Evolutionary conservation across 2,797 vertebrate species (phyloP).

Genomic region (Rhabdomys pumilio): DNA sequence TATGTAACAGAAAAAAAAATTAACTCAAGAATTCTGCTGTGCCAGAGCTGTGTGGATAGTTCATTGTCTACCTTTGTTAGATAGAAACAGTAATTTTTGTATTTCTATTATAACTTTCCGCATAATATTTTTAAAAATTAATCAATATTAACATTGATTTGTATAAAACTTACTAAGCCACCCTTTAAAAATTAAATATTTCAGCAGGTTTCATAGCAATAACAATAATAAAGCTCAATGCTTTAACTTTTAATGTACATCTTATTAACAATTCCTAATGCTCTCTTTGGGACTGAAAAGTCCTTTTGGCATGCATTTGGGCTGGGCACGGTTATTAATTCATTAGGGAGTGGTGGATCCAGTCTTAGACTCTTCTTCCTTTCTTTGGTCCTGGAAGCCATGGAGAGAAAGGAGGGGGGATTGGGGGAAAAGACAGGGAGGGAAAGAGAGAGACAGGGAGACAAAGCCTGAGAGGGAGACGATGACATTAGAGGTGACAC

Average conservation of each 20-base stretch:
- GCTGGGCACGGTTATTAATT: conserved; percentile 75
- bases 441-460: conserved; percentile 80
- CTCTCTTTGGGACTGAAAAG: conserved; percentile 65
- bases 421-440: conserved; percentile 63
- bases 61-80: background rate
- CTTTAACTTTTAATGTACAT: conserved; percentile 72
- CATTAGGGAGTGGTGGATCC: conserved; percentile 71
- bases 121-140: conserved; percentile 59
- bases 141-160: conserved; percentile 58
- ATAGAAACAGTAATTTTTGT: conserved; percentile 60
- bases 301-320: conserved; percentile 55
- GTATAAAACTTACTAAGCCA: conserved; percentile 42
- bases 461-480: conserved; percentile 81
- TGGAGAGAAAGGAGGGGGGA: conserved; percentile 58
- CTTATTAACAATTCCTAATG: conserved; percentile 67
- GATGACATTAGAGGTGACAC: conserved; percentile 86
- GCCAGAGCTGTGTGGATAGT: background rate
- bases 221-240: conserved; percentile 47
- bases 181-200: conserved; percentile 60
- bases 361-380: conserved; percentile 73
- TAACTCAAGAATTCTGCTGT: conserved; percentile 30
- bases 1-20: background rate
- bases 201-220: conserved; percentile 59
- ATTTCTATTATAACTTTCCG: conserved; percentile 55
- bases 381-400: conserved; percentile 76